Conservation (phyloP, 2,797 vertebrate species). For the Arrhamphus sclerolepis region DNA sequence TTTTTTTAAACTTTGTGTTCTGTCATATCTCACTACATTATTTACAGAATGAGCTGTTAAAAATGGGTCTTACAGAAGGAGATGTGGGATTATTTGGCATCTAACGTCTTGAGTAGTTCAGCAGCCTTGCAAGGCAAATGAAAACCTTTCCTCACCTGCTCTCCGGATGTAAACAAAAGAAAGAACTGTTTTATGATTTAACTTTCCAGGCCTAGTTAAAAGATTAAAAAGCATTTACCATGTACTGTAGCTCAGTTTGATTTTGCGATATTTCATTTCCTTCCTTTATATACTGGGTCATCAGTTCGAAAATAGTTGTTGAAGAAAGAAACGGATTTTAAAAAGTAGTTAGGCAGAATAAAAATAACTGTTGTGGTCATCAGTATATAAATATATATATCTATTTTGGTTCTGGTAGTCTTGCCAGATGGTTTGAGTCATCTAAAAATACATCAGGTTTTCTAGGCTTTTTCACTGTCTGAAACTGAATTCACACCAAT, state of each 20-base stretch:
- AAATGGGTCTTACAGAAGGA: neutral
- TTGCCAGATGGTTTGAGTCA: too few species aligned
- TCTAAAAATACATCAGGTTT: neutral
- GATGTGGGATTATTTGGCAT: neutral
- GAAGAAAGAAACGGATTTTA: slow-evolving; percentile 2
- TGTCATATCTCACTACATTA: too few species aligned
- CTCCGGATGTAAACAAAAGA: neutral
- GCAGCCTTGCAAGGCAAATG: neutral
- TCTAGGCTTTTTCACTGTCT: neutral
- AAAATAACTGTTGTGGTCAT: too few species aligned
- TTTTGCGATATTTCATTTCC: slow-evolving; percentile 10
- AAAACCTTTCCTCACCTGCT: neutral
- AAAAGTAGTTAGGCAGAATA: slow-evolving; percentile 21
- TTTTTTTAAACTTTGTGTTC: too few species aligned
- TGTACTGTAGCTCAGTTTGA: slow-evolving; percentile 4
- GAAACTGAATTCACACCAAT: slow-evolving; percentile 13
- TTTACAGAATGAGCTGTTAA: neutral
- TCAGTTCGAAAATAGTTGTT: slow-evolving; percentile 16
- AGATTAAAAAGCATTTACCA: too few species aligned
- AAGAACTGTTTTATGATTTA: too few species aligned
- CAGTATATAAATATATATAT: too few species aligned
- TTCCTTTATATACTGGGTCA: slow-evolving; percentile 17
- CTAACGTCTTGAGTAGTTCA: neutral
- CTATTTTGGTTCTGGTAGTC: too few species aligned
- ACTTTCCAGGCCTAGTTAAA: too few species aligned